These are phyloP conservation scores for Arenaria interpres DNA, from an alignment of 2,113 vertebrate species.

Conservation along the genomic window DNA sequence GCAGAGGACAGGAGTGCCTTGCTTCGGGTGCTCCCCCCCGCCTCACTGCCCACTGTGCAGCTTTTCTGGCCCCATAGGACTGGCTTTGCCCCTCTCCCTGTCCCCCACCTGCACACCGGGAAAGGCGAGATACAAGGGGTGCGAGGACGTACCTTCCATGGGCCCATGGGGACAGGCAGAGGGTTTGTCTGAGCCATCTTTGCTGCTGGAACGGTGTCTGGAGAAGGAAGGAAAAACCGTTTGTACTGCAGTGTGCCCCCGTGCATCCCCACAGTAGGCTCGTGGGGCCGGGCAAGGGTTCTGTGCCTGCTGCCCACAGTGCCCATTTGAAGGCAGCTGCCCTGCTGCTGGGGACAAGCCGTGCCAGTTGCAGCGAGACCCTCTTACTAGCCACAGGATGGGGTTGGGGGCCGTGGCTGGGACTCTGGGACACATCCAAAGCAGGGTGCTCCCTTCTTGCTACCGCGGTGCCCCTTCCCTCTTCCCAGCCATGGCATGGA, in stretches of 20 bases:
- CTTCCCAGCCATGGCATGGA: accelerated
- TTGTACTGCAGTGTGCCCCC: not conserved
- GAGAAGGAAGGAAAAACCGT: constrained; percentile 40
- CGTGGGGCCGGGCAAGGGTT: accelerated
- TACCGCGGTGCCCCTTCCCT: accelerated
- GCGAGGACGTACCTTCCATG: constrained; percentile 86
- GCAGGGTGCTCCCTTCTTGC: not conserved
- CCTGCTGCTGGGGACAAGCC: not conserved
- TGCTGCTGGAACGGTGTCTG: constrained; percentile 71
- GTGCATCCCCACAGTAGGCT: not conserved
- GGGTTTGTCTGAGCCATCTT: constrained; percentile 93
- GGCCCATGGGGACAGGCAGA: constrained; percentile 84
- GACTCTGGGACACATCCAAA: not conserved
- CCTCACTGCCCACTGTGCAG: accelerated
- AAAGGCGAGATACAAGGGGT: not conserved
- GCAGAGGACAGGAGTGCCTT: not conserved
- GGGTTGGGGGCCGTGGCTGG: accelerated
- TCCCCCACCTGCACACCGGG: not conserved
- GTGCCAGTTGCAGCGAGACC: accelerated
- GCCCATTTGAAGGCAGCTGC: accelerated
- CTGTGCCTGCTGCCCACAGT: accelerated
- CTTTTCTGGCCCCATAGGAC: not conserved
- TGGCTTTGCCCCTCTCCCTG: not conserved
- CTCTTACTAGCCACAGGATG: not conserved
- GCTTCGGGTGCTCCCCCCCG: not conserved